Percentiles rank a stretch among this genome's conserved stretches.
Conservation (phyloP, 2,888 invertebrate species). For the Chelonus formosanus region DNA sequence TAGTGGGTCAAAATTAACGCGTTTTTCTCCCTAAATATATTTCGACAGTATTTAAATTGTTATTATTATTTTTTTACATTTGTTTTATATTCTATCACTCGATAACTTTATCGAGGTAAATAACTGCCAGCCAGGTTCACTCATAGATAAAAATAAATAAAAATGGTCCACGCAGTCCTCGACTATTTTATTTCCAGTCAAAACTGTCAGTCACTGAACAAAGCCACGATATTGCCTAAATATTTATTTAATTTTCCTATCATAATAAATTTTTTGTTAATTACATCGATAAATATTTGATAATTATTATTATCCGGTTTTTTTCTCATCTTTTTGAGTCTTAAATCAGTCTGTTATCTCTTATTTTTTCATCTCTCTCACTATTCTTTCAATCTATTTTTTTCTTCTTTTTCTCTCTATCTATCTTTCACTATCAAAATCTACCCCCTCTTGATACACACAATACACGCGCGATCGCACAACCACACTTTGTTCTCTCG, state of each 20-base stretch:
- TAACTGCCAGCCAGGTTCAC: conserved; percentile 27
- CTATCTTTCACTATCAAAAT: conserved; percentile 22
- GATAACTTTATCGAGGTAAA: background rate
- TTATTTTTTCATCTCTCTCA: conserved; percentile 40
- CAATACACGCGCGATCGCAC: conserved; percentile 27
- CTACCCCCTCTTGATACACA: conserved; percentile 30
- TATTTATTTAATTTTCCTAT: background rate
- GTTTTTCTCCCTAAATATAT: too few species aligned
- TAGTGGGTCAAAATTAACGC: too few species aligned
- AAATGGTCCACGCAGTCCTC: conserved; percentile 63
- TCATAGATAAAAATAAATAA: conserved; percentile 39
- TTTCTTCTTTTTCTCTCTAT: conserved; percentile 36
- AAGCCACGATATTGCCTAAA: conserved; percentile 37
- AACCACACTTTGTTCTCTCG: conserved; percentile 33
- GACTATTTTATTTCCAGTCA: conserved; percentile 34
- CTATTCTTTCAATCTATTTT: conserved; percentile 30
- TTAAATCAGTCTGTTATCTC: conserved; percentile 33
- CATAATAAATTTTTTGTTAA: too few species aligned
- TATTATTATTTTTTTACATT: conserved; percentile 12
- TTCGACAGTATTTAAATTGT: too few species aligned
- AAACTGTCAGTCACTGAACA: conserved; percentile 8
- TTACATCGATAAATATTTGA: too few species aligned
- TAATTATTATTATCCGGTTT: too few species aligned
- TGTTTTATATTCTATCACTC: conserved; percentile 1
- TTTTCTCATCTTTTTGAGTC: too few species aligned